A percentile compares a stretch with the other conserved stretches of the same genome.
Conservation (phyloP, 2,797 vertebrate genomes). For the Danio albolineatus region DNA sequence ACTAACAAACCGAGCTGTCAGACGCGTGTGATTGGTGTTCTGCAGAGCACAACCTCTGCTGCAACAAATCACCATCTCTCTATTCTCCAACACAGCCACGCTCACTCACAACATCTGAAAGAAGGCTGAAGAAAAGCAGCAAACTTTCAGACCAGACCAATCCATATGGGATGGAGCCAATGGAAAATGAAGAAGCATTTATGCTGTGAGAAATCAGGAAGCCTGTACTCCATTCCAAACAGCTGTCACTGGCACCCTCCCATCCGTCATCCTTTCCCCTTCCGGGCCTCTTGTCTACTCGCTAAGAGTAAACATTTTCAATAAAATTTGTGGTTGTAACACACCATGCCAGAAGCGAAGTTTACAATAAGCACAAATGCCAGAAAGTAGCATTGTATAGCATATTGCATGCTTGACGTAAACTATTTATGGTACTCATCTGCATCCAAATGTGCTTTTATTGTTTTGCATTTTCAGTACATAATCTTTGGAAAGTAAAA, state of each 20-base stretch:
- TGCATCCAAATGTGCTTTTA: neutral
- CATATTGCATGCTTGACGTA: neutral
- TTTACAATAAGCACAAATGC: conserved; percentile 15
- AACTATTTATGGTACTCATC: neutral
- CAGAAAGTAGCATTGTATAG: neutral
- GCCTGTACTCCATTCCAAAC: conserved; percentile 24
- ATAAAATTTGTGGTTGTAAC: conserved; percentile 21
- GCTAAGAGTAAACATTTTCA: conserved; percentile 28
- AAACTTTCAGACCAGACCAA: conserved; percentile 33
- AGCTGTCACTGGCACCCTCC: conserved; percentile 26
- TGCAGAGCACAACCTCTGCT: conserved; percentile 19
- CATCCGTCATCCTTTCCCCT: conserved; percentile 1
- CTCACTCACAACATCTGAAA: neutral
- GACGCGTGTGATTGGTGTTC: conserved; percentile 20
- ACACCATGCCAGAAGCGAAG: neutral
- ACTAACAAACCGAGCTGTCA: conserved; percentile 22
- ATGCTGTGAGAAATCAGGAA: conserved; percentile 51
- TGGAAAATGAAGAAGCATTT: conserved; percentile 53
- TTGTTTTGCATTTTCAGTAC: neutral
- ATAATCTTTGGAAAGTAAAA: conserved; percentile 9
- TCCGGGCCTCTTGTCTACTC: conserved; percentile 23
- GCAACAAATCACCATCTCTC: conserved; percentile 31
- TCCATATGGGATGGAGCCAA: conserved; percentile 36
- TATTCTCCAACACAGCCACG: neutral
- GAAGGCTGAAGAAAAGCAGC: conserved; percentile 3